Evolutionary conservation across 2,888 invertebrate species (phyloP).

Genomic region (Punctoribates punctum): DNA sequence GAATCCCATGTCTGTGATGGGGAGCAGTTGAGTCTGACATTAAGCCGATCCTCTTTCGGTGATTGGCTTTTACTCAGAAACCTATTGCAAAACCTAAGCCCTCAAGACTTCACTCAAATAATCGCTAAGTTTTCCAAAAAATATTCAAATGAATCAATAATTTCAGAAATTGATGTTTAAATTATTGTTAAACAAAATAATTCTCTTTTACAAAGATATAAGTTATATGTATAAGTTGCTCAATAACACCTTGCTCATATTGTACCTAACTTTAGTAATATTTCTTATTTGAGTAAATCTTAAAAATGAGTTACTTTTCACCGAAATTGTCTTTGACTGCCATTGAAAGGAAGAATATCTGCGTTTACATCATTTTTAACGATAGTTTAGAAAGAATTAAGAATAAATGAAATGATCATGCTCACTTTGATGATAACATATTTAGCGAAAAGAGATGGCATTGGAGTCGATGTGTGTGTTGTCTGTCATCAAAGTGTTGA

Average conservation of each 20-base stretch:
- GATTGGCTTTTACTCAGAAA: constrained; percentile 2
- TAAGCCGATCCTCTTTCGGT: constrained; percentile 12
- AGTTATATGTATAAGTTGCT: no score
- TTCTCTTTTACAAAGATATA: no score
- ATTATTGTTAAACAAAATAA: not conserved
- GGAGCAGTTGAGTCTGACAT: not conserved
- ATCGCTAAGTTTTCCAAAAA: constrained; percentile 17
- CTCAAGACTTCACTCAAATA: not conserved
- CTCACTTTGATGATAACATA: no score
- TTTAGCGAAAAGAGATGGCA: not conserved
- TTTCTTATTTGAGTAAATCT: no score
- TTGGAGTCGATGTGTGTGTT: not conserved
- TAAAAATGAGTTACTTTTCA: no score
- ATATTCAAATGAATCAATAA: not conserved
- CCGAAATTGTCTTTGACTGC: no score
- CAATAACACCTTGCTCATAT: no score
- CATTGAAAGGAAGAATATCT: no score
- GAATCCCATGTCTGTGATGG: constrained; percentile 1
- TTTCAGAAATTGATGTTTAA: constrained; percentile 13
- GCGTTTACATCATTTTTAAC: no score
- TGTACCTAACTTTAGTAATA: no score
- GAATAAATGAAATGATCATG: no score
- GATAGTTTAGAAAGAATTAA: no score
- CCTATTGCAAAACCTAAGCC: not conserved
- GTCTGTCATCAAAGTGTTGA: not conserved